Conservation (phyloP, 1,140 invertebrate genomes). For the Macrobrachium rosenbergii region DNA sequence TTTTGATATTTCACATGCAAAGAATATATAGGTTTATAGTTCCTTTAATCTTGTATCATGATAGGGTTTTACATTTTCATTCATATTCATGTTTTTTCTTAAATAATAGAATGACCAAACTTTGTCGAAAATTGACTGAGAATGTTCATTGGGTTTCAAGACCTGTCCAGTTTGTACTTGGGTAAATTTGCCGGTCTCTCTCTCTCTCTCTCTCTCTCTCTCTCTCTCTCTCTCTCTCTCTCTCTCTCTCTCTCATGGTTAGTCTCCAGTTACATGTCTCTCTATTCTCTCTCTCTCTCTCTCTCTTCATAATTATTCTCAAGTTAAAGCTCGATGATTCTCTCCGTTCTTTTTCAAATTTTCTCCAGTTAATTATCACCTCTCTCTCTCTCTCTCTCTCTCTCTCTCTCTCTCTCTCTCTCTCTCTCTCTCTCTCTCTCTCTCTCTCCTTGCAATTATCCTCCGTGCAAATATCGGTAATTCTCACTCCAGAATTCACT, state of each 20-base stretch:
- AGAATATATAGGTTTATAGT: too few species aligned
- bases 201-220: background rate
- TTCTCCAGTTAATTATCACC: background rate
- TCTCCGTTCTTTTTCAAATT: background rate
- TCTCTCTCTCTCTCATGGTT: too few species aligned
- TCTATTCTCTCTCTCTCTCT: background rate
- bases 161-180: too few species aligned
- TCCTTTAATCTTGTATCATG: too few species aligned
- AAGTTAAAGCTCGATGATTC: constrained; percentile 2
- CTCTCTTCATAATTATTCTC: background rate
- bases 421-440: constrained; percentile 40
- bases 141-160: too few species aligned
- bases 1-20: too few species aligned
- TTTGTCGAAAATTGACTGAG: too few species aligned
- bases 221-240: background rate
- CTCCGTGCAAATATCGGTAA: background rate
- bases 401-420: constrained; percentile 35
- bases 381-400: constrained; percentile 32
- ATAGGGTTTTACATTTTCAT: background rate
- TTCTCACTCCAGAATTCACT: background rate
- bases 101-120: too few species aligned
- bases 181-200: too few species aligned
- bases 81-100: background rate
- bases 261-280: too few species aligned
- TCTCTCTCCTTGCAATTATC: constrained; percentile 7